Evolutionary conservation across 2,888 invertebrate species (phyloP), one percentile per base, ranked within the genome.

Genomic region (Leptinotarsa rubiginosa): DNA sequence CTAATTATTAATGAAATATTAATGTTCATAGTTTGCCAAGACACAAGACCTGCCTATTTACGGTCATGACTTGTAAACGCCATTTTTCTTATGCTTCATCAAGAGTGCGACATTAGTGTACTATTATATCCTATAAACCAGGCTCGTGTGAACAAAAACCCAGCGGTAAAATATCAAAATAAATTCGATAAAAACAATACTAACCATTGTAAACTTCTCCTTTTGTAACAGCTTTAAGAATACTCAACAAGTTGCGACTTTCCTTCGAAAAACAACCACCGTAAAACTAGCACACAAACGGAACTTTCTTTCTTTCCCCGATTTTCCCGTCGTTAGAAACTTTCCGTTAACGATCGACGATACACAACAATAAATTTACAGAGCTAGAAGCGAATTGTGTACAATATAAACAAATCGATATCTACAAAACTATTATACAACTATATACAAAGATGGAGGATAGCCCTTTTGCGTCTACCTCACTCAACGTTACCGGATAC

Each of bases 401-500:
- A 70, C 49, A 65, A 69, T 54, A 69, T 69, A 75, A 65, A 54
- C 50, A 18, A 67, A 62, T 59, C 20, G 47, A 65, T 69, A 65
- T 69, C 59, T 73, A 73, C 73, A 75, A 67, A 64, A 73, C 54
- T 73, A 70, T 73, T 52, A 64, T 70, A 75, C 75, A 72, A 41
- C 62, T 75, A 75, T 73, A 67, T 75, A 75, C 75, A 75, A 75
- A 59, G 59, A 59, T 59, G 22, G 15, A 59, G 10, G 47, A 49
- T 25, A 20, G 70, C 50, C 70, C 59, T 70, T 62, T 49, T 70
- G 62, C 70, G 47, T 62, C 70, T 47, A 62, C 59, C 15, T 31
- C 20, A n/a, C 47, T 25, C n/a, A 70, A 64, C 59, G 41, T 49
- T 47, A 22, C 49, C n/a, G 62, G 18, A 22, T 22, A 15, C 5